Conservation (phyloP, 2,888 invertebrate species). For the Clepsis dumicolana region DNA sequence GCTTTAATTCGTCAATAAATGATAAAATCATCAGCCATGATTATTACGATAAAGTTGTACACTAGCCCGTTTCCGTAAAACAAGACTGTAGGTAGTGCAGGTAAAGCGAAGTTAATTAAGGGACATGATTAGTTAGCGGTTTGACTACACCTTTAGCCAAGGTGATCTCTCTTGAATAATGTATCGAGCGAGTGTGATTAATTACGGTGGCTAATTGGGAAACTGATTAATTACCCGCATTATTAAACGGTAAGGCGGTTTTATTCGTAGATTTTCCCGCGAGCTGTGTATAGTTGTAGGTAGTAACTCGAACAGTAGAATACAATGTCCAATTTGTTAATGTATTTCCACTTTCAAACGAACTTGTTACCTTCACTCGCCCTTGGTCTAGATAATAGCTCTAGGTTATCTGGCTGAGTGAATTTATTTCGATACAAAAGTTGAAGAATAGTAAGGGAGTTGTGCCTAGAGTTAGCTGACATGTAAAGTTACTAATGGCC, state of each 20-base stretch:
- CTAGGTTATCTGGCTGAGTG: neutral
- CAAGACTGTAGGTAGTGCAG: neutral
- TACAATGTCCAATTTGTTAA: conserved; percentile 32
- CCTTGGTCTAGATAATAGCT: conserved; percentile 14
- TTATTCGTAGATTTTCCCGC: neutral
- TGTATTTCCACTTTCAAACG: conserved; percentile 23
- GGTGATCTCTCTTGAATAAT: conserved; percentile 16
- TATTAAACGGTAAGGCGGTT: neutral
- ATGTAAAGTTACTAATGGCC: too few relatives aligned
- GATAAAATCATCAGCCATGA: too few relatives aligned
- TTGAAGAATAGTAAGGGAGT: neutral
- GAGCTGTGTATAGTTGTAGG: neutral
- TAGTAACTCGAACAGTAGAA: neutral
- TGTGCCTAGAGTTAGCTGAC: too few relatives aligned
- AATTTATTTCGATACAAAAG: neutral
- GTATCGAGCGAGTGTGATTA: conserved; percentile 1
- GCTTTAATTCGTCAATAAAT: too few relatives aligned
- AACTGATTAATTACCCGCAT: conserved; percentile 3
- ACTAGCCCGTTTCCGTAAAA: neutral
- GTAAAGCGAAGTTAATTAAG: neutral
- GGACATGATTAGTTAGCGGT: conserved; percentile 1
- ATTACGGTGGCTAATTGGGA: conserved; percentile 8
- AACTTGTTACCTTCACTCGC: conserved; percentile 2
- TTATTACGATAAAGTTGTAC: too few relatives aligned
- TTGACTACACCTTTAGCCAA: neutral